Percentiles rank a stretch among this genome's conserved stretches.
phyloP scores from a whole-genome alignment of 2,113 vertebrate genomes.

The Mungos mungo region DNA sequence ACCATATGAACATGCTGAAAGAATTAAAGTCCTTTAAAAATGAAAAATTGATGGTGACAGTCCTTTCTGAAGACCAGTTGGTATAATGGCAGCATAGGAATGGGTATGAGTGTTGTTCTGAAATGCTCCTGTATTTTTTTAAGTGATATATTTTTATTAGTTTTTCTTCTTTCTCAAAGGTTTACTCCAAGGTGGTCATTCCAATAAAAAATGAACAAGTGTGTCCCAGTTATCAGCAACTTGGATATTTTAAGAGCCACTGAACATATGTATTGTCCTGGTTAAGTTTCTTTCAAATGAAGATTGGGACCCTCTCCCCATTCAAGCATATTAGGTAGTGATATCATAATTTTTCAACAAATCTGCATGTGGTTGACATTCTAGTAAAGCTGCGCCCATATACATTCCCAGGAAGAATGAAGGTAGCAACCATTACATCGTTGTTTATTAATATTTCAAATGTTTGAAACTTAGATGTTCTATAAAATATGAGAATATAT shows the following conservation, averaged over 20 bases:
- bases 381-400: not conserved
- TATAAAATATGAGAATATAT: not conserved
- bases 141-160: constrained; percentile 70
- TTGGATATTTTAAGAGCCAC: constrained; percentile 18
- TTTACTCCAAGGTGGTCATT: constrained; percentile 54
- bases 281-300: constrained; percentile 66
- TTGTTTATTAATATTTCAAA: not conserved
- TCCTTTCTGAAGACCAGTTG: constrained; percentile 85
- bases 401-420: accelerated
- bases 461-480: not conserved
- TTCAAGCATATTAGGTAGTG: constrained; percentile 19
- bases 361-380: not conserved
- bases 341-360: not conserved
- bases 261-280: not conserved
- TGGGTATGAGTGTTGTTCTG: constrained; percentile 57
- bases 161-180: constrained; percentile 55
- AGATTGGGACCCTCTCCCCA: constrained; percentile 18
- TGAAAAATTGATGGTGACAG: constrained; percentile 89
- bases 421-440: not conserved
- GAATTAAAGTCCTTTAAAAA: constrained; percentile 90
- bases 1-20: constrained; percentile 91
- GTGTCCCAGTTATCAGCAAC: not conserved
- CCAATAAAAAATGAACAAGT: not conserved
- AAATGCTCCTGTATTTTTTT: constrained; percentile 61
- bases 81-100: constrained; percentile 78